phyloP scores from a whole-genome alignment of 1,140 invertebrate genomes.

The Lepidotrigona ventralis region DNA sequence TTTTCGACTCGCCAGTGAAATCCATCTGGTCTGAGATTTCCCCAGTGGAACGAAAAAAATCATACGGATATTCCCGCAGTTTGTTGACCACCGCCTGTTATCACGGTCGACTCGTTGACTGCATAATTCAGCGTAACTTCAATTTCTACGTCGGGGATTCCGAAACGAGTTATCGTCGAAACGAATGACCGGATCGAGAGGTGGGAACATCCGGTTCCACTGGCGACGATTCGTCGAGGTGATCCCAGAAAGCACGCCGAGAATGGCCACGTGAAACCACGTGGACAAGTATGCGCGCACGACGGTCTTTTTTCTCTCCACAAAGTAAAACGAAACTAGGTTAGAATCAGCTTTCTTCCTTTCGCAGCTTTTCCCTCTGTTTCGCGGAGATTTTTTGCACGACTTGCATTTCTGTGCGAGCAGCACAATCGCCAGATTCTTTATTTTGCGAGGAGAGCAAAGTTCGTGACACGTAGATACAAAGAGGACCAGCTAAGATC shows the following conservation, averaged over 20 bases:
- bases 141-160: background rate
- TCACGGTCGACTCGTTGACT: background rate
- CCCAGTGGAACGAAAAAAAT: background rate
- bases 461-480: background rate
- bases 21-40: too few relatives aligned
- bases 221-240: too few relatives aligned
- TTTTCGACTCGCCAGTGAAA: too few relatives aligned
- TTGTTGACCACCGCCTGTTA: background rate
- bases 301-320: background rate
- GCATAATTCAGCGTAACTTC: background rate
- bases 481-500: background rate
- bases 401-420: background rate
- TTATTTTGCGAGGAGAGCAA: too few relatives aligned
- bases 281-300: background rate
- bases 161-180: conserved; percentile 26
- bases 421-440: background rate
- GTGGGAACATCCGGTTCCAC: too few relatives aligned
- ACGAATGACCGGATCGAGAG: too few relatives aligned
- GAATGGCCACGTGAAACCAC: conserved; percentile 7
- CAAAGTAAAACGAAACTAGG: conserved; percentile 45
- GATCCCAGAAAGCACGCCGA: background rate
- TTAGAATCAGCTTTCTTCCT: conserved; percentile 1
- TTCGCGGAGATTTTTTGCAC: background rate
- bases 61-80: background rate
- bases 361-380: background rate